phyloP scores from a whole-genome alignment of 2,888 invertebrate species.

The Phaonia tiefii region DNA sequence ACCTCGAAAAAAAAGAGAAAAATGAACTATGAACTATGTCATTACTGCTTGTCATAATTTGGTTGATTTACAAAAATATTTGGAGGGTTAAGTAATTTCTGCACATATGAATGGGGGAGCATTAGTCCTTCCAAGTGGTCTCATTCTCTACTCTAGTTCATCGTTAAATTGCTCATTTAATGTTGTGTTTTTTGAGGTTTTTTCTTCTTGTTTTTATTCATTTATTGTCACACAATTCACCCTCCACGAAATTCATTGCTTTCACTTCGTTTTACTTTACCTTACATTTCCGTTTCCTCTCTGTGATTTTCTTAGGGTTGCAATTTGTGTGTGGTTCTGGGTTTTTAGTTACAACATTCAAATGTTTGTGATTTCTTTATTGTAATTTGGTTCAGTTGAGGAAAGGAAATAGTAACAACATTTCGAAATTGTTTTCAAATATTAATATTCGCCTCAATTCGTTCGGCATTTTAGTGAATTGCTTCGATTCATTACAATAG shows the following conservation, averaged over 20 bases:
- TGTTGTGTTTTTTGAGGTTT: too few species aligned
- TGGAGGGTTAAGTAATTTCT: neutral
- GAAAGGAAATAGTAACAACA: neutral
- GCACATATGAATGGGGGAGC: too few species aligned
- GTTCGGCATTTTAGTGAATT: too few species aligned
- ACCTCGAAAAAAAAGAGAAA: neutral
- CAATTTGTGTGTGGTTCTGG: neutral
- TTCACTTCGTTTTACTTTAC: neutral
- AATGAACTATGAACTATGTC: too few species aligned
- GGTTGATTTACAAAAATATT: neutral
- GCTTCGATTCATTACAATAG: too few species aligned
- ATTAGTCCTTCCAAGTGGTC: too few species aligned
- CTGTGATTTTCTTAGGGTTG: neutral
- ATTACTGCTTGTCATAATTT: constrained; percentile 24
- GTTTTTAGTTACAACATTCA: neutral
- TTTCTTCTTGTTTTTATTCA: too few species aligned
- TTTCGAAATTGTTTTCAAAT: neutral
- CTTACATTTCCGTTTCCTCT: neutral
- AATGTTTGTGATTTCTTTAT: constrained; percentile 11
- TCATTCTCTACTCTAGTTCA: neutral
- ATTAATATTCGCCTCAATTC: too few species aligned
- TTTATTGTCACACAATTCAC: too few species aligned
- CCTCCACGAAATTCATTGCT: too few species aligned
- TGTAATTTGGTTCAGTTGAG: neutral
- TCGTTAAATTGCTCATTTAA: constrained; percentile 30